Base-by-base conservation (phyloP, 2,888 invertebrate genomes). In the Agrenia bidenticulata region DNA sequence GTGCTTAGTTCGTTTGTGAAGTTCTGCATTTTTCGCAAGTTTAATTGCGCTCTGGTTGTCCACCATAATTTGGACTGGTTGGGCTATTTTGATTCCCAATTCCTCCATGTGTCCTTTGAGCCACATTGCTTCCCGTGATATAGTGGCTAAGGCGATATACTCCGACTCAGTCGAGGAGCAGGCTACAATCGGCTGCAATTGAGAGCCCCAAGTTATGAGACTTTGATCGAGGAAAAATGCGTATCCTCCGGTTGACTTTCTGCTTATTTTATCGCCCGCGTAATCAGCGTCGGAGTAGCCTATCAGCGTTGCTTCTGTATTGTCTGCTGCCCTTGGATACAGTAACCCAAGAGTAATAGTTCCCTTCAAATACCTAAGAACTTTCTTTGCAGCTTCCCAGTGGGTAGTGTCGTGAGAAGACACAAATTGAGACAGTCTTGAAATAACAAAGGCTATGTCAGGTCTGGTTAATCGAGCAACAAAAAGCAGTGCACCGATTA, bases 1-100 rank as follows among this genome's bases (percentile, higher is more conserved):
- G 57, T 77, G 77, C 51, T 77, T 77, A 0, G 73, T 73, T 26
- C 69, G 53, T 5, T 63, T 39, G 41, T 75, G 74, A 23, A 67
- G 62, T 32, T 72, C 73, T 1, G 71, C 67, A 63, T 32, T 72
- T 72, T 1, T 70, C 67, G 70, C 67, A 2, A 77, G 41, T 19
- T 57, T 67, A 7, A 75, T 71, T 4, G 74, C 73, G 24, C 68
- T 69, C 39, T 66, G 68, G 56, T 45, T 32, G 27, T 51, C 66
- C 60, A 19, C n/a, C 58, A 49, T 37, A 41, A 58, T 54, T n/a
- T n/a, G n/a, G n/a, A n/a, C n/a, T n/a, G n/a, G n/a, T n/a, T n/a
- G n/a, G n/a, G n/a, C n/a, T n/a, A n/a, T n/a, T n/a, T n/a, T n/a
- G n/a, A 32, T 32, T 32, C 32, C 32, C 11, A 74, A 27, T 64